phyloP scores from a whole-genome alignment of 2,888 invertebrate species.

The Netelia melanura region DNA sequence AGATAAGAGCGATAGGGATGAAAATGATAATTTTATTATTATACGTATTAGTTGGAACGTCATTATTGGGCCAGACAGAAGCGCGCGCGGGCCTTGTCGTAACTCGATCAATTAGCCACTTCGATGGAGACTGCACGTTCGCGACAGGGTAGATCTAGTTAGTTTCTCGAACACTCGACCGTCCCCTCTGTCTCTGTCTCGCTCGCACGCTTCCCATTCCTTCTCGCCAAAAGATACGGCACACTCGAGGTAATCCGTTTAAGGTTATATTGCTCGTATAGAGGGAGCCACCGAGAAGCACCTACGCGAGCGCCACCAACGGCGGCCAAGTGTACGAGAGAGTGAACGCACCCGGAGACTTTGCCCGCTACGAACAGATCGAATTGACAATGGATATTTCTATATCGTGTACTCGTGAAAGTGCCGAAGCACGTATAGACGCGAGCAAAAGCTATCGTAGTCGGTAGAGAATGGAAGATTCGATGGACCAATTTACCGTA shows the following conservation, averaged over 20 bases:
- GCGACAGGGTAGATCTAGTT: conserved; percentile 69
- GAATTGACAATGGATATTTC: conserved; percentile 21
- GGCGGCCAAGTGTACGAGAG: conserved; percentile 14
- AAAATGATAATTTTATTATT: neutral
- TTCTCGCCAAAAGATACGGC: conserved; percentile 68
- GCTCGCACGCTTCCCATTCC: conserved; percentile 17
- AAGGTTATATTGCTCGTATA: conserved; percentile 13
- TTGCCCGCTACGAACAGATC: no score
- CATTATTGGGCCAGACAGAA: conserved; percentile 71
- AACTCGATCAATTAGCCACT: conserved; percentile 77
- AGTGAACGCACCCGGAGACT: neutral
- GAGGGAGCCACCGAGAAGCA: conserved; percentile 33
- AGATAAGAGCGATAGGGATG: neutral
- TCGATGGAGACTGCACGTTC: conserved; percentile 65
- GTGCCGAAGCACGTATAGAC: conserved; percentile 12
- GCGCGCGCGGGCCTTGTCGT: conserved; percentile 56
- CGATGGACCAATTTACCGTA: conserved; percentile 56
- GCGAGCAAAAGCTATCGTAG: conserved; percentile 20
- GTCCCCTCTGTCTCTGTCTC: conserved; percentile 16
- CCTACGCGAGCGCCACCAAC: neutral
- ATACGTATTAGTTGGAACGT: conserved; percentile 53
- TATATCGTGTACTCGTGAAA: neutral
- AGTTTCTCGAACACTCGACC: conserved; percentile 66
- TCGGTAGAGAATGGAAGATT: conserved; percentile 1
- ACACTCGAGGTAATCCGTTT: conserved; percentile 51